These are phyloP conservation scores for Diplodus sargus DNA, from an alignment of 2,797 vertebrate genomes.

Conservation along the genomic window DNA sequence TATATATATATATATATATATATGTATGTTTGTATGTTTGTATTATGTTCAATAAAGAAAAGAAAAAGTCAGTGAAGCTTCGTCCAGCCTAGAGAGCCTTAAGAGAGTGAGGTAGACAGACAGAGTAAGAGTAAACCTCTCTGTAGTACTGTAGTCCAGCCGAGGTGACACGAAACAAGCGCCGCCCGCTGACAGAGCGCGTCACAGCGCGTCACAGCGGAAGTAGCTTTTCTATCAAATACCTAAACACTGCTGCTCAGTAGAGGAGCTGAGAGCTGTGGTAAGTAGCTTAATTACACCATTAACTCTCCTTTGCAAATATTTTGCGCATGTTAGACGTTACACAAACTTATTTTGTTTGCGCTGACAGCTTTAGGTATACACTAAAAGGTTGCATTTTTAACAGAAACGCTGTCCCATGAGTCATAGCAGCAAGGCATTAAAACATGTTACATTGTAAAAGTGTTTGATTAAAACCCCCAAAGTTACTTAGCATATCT, in stretches of 20 bases:
- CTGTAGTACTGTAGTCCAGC: not conserved
- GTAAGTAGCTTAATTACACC: constrained; percentile 40
- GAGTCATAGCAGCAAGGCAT: not conserved
- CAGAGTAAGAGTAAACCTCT: no score
- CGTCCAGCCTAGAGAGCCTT: no score
- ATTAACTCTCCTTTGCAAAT: accelerated
- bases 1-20: no score
- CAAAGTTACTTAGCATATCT: no score
- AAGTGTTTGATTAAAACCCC: not conserved
- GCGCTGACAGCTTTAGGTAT: not conserved
- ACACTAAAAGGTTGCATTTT: not conserved
- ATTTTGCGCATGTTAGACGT: not conserved
- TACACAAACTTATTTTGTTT: not conserved
- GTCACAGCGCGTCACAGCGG: constrained; percentile 40
- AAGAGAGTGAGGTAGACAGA: no score
- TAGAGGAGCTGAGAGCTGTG: constrained; percentile 3
- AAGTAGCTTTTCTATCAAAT: constrained; percentile 45
- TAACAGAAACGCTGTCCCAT: not conserved
- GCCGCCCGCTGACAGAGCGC: not conserved
- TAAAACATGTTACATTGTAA: not conserved
- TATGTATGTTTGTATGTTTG: no score
- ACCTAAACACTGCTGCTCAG: constrained; percentile 22
- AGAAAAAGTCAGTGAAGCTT: no score
- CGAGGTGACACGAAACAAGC: not conserved
- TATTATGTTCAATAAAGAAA: no score